These are phyloP conservation scores for Drosophila kurseongensis DNA, from an alignment of 1,140 invertebrate genomes.

Conservation along the genomic window DNA sequence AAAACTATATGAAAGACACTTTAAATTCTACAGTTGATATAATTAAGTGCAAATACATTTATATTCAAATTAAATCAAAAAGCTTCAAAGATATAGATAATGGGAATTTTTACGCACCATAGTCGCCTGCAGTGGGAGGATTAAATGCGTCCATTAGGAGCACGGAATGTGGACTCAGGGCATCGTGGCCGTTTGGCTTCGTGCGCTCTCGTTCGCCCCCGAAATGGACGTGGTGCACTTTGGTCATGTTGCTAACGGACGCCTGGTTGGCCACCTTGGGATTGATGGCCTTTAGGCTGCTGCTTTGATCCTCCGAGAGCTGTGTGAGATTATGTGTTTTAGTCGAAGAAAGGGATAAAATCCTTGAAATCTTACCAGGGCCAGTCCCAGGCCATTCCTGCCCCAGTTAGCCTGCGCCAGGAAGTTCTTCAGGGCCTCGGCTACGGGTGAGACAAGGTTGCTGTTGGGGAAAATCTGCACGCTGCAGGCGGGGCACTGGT, in stretches of 20 bases:
- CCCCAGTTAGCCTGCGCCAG: slow-evolving; percentile 81
- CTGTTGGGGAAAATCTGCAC: slow-evolving; percentile 78
- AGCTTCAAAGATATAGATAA: neutral
- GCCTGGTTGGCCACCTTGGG: slow-evolving; percentile 45
- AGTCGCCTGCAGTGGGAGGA: slow-evolving; percentile 73
- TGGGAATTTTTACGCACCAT: slow-evolving; percentile 45
- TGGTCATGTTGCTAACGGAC: slow-evolving; percentile 74
- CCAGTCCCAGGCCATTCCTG: slow-evolving; percentile 78
- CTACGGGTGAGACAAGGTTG: slow-evolving; percentile 82
- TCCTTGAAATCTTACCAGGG: slow-evolving; percentile 60
- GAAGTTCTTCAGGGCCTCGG: slow-evolving; percentile 73
- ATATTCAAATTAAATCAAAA: too few species aligned
- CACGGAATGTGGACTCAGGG: slow-evolving; percentile 81
- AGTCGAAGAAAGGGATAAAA: neutral
- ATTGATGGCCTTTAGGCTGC: slow-evolving; percentile 46
- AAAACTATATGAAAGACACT: too few species aligned
- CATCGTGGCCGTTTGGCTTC: slow-evolving; percentile 65
- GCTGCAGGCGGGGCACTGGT: slow-evolving; percentile 74
- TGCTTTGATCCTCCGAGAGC: slow-evolving; percentile 69
- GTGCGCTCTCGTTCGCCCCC: slow-evolving; percentile 68
- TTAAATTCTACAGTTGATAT: too few species aligned
- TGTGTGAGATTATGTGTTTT: slow-evolving; percentile 1
- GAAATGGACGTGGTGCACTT: slow-evolving; percentile 75
- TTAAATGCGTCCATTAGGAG: slow-evolving; percentile 83
- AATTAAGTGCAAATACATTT: too few species aligned